Conservation (phyloP, 1,140 invertebrate genomes). For the Globodera ellingtonae region DNA sequence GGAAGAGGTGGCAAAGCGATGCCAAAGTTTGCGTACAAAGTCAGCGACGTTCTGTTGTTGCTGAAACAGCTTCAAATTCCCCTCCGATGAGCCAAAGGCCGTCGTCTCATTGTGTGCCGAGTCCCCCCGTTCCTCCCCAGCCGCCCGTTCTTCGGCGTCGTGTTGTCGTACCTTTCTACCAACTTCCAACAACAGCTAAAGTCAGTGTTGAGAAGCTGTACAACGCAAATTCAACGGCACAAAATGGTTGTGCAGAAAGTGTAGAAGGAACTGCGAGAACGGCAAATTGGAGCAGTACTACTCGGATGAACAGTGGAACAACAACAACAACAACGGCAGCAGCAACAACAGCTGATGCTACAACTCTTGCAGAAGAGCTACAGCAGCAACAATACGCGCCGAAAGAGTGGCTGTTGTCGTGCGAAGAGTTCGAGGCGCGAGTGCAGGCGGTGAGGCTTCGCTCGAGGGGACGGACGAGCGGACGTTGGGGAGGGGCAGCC, state of each 20-base stretch:
- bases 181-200: neutral
- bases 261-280: neutral
- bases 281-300: neutral
- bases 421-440: conserved; percentile 2
- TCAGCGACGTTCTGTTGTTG: neutral
- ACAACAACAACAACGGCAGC: no score
- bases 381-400: neutral
- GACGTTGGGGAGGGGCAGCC: neutral
- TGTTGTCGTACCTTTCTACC: neutral
- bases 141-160: neutral
- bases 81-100: neutral
- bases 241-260: neutral
- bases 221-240: neutral
- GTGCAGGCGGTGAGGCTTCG: conserved; percentile 6
- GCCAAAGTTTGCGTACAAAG: neutral
- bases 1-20: neutral
- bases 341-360: neutral
- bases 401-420: neutral
- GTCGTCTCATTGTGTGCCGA: no score
- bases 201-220: neutral
- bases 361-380: no score
- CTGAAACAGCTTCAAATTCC: neutral
- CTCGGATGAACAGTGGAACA: neutral
- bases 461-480: neutral
- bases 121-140: neutral